Conservation (phyloP, 2,888 invertebrate genomes). For the Alloscopus bannaensis region DNA sequence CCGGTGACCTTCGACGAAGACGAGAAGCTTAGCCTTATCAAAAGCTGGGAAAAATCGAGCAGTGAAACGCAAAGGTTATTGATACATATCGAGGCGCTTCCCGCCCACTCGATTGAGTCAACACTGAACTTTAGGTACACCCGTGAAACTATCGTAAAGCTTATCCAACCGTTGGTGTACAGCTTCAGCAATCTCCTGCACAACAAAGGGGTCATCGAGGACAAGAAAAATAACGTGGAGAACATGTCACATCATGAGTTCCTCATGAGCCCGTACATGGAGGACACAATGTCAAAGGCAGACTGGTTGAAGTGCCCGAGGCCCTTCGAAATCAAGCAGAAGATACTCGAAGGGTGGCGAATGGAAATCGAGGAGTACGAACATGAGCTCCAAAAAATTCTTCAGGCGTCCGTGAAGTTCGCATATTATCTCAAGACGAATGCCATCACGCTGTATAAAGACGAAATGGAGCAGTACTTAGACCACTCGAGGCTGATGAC, state of each 20-base stretch:
- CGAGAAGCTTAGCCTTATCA: slow-evolving; percentile 34
- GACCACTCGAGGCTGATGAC: slow-evolving; percentile 39
- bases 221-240: slow-evolving; percentile 14
- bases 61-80: slow-evolving; percentile 52
- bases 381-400: slow-evolving; percentile 42
- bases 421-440: slow-evolving; percentile 55
- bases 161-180: slow-evolving; percentile 46
- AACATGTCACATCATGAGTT: no score
- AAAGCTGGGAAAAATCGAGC: slow-evolving; percentile 60
- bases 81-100: slow-evolving; percentile 18
- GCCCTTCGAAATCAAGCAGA: slow-evolving; percentile 10
- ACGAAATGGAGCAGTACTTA: slow-evolving; percentile 55
- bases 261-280: no score
- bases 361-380: slow-evolving; percentile 22
- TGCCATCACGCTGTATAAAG: slow-evolving; percentile 64
- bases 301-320: neutral
- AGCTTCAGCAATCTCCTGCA: slow-evolving; percentile 47
- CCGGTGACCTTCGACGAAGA: slow-evolving; percentile 41
- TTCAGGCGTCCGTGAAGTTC: slow-evolving; percentile 27
- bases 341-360: slow-evolving; percentile 8
- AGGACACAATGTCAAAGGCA: no score
- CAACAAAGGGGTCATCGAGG: slow-evolving; percentile 29
- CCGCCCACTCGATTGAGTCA: slow-evolving; percentile 44
- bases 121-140: slow-evolving; percentile 60
- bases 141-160: slow-evolving; percentile 31